Conservation (phyloP, 2,797 vertebrate species). For the Carcharodon carcharias region DNA sequence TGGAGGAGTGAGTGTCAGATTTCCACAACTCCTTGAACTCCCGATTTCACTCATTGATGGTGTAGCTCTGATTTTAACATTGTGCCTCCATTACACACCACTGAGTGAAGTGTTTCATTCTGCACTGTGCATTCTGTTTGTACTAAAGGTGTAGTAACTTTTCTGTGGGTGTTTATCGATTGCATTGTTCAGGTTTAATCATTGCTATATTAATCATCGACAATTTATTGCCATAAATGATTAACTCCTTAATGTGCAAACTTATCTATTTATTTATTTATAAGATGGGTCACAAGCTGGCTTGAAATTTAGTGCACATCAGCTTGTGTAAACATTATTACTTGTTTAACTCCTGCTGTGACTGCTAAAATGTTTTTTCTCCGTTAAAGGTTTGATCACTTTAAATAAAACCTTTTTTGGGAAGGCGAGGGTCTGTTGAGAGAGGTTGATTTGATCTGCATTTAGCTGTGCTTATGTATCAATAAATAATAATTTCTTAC, state of each 20-base stretch:
- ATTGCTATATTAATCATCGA: background rate
- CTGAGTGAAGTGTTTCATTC: background rate
- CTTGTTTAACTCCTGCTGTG: background rate
- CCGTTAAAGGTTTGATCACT: background rate
- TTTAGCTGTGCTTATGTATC: background rate
- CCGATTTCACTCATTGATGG: background rate
- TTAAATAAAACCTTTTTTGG: background rate
- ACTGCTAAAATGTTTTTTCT: background rate
- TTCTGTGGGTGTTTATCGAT: background rate
- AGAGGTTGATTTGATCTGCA: background rate
- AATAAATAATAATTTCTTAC: background rate
- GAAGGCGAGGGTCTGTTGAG: background rate
- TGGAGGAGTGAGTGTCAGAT: background rate
- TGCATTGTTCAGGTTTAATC: background rate
- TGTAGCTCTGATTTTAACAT: background rate
- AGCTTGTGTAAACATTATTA: background rate
- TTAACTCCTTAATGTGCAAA: background rate
- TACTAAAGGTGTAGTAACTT: background rate
- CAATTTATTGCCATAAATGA: background rate
- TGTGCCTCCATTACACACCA: background rate
- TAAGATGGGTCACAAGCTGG: background rate
- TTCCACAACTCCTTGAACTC: background rate
- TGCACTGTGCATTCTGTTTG: background rate
- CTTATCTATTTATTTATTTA: background rate
- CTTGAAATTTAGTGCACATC: background rate